These are phyloP conservation scores for Oryctes rhinoceros DNA, from an alignment of 1,140 invertebrate species.

Conservation along the genomic window DNA sequence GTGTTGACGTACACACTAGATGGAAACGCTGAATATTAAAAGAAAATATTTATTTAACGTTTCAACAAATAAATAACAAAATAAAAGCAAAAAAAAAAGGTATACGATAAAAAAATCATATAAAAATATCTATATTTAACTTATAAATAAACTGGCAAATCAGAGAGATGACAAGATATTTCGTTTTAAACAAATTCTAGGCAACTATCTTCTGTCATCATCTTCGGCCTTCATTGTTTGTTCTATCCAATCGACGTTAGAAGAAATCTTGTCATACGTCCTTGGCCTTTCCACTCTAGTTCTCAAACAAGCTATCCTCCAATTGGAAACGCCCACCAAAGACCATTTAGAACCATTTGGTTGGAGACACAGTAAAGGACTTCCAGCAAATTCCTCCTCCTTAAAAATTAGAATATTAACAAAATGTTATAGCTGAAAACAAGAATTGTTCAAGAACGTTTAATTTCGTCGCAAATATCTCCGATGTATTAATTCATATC, in stretches of 20 bases:
- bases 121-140: conserved; percentile 1
- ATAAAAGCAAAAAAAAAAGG: too few species aligned
- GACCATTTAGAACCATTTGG: conserved; percentile 74
- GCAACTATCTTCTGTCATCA: neutral
- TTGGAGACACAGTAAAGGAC: conserved; percentile 79
- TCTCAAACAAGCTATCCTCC: conserved; percentile 80
- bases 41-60: too few species aligned
- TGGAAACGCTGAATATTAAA: too few species aligned
- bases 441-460: too few species aligned
- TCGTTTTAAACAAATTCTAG: too few species aligned
- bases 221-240: conserved; percentile 66
- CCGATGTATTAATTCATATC: too few species aligned
- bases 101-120: neutral
- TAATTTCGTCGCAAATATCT: too few species aligned
- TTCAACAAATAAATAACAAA: too few species aligned
- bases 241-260: conserved; percentile 82
- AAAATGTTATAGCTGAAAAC: too few species aligned
- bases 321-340: conserved; percentile 77
- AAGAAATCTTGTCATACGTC: conserved; percentile 81
- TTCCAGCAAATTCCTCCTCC: conserved; percentile 88
- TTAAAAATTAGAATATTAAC: conserved; percentile 56
- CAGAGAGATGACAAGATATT: neutral
- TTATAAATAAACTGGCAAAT: neutral
- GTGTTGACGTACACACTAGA: too few species aligned
- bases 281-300: conserved; percentile 77